These are phyloP conservation scores for Pseudomyrmex dendroicus DNA, from an alignment of 1,140 invertebrate species.

Conservation along the genomic window DNA sequence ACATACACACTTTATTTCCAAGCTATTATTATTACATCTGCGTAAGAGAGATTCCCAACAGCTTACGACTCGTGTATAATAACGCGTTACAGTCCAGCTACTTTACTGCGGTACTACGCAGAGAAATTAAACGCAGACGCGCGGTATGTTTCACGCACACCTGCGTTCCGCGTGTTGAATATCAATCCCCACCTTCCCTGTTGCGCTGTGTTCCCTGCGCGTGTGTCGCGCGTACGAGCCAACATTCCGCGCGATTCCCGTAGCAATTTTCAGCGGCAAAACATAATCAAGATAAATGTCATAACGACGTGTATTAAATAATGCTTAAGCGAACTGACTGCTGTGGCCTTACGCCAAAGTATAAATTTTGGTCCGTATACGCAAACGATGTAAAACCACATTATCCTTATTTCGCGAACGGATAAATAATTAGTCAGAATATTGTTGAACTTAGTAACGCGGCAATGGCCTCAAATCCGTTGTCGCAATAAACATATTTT, in stretches of 20 bases:
- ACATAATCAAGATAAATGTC: slow-evolving; percentile 56
- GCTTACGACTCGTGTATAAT: slow-evolving; percentile 48
- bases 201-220: no score
- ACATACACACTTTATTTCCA: slow-evolving; percentile 3
- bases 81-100: slow-evolving; percentile 55
- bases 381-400: slow-evolving; percentile 1
- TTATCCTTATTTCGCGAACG: background rate
- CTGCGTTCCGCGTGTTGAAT: slow-evolving; percentile 27
- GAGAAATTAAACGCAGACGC: slow-evolving; percentile 55
- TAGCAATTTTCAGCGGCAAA: slow-evolving; percentile 47
- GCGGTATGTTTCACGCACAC: slow-evolving; percentile 58
- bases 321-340: slow-evolving; percentile 32
- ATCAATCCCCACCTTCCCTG: slow-evolving; percentile 30
- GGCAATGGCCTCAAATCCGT: background rate
- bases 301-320: slow-evolving; percentile 53
- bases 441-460: background rate
- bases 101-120: slow-evolving; percentile 54
- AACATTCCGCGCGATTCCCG: slow-evolving; percentile 30
- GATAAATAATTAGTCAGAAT: slow-evolving; percentile 13
- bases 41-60: slow-evolving; percentile 24
- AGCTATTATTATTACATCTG: slow-evolving; percentile 48
- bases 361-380: slow-evolving; percentile 19
- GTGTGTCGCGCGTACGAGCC: slow-evolving; percentile 20
- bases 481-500: background rate
- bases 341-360: slow-evolving; percentile 1